Evolutionary conservation across 2,113 vertebrate genomes (phyloP), one percentile per base, ranked within the genome.

Genomic region (Python bivittatus): DNA sequence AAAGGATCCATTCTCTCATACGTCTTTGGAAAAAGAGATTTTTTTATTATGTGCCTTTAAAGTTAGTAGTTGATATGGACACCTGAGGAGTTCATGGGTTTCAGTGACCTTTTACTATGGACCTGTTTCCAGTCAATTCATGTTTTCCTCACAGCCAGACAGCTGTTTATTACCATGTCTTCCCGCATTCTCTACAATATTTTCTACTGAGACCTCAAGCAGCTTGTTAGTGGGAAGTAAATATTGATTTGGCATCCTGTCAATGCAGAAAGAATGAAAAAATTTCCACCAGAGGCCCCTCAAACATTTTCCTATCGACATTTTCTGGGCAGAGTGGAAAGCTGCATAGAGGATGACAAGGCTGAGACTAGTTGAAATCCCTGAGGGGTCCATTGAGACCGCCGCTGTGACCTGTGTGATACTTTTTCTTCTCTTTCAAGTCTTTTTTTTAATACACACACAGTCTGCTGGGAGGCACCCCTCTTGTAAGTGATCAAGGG

Each of bases 141-240:
- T 99, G 99, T 99, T 99, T 99, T 99, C 98, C 98, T 99, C 98
- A 98, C 98, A 98, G 98, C 98, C 98, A 98, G 99, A 99, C 99
- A 99, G 98, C 98, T 99, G 98, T 99, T 98, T 98, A 99, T 98
- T 99, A 98, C 98, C 98, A 98, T 98, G 98, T 98, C 98, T 98
- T 99, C 98, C 98, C 97, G 96, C 98, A 98, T 98, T 98, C 98
- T 98, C 97, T 97, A 97, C 98, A 98, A 98, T 98, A 98, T 98
- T 98, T 98, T 98, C 98, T 98, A 98, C 98, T 97, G 98, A 99
- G 99, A 99, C 99, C 98, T 98, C 97, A 98, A 99, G 99, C 99
- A 99, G 99, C 99, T 99, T 99, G 99, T 99, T 99, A 99, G 99
- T 99, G 99, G 99, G 99, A 99, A 99, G 99, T 99, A 98, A 99